Base-by-base conservation (phyloP, 2,888 invertebrate genomes). In the Drosophila buzzatii region DNA sequence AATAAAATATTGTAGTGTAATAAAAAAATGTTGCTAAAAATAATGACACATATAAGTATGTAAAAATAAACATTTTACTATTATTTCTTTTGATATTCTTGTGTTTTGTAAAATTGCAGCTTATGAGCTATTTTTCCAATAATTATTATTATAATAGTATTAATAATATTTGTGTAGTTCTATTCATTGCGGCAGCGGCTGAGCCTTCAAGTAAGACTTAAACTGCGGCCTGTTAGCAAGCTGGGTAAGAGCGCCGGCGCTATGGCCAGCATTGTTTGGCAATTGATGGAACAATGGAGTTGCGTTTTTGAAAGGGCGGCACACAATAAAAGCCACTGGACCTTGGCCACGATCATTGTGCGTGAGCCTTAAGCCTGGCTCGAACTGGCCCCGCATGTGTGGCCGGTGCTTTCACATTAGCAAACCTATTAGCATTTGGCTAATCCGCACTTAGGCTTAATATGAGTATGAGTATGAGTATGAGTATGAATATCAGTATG, bases 351-450 rank as follows among this genome's bases (percentile, higher is more conserved):
- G 49, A 53, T 33, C 72, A 72, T 75, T 78, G 79, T 72, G 33
- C 51, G 63, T 18, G 35, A 39, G 63, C n/a, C 68, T 55, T 74
- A 74, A 79, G 74, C 70, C 79, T 56, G 44, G 45, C 51, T 37
- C 45, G 39, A 7, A 45, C 18, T 33, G 14, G 55, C 27, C 33
- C 42, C 64, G 60, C 71, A 69, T 65, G 77, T 75, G 76, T 63
- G 70, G 81, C 69, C 79, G 53, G 41, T 76, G 83, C 83, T 81
- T 82, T 71, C 81, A 80, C 76, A 81, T 81, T 79, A 79, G 70
- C 73, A 72, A 81, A 63, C 70, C 87, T 81, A 83, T 85, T 85
- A 85, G 83, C 85, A 88, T 84, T 86, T 74, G 87, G 82, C 70
- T 89, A 73, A 89, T 81, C 86, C 74, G 76, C 77, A 79, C 76